phyloP scores from a whole-genome alignment of 2,888 invertebrate genomes.

The Drosophila aldrichi region DNA sequence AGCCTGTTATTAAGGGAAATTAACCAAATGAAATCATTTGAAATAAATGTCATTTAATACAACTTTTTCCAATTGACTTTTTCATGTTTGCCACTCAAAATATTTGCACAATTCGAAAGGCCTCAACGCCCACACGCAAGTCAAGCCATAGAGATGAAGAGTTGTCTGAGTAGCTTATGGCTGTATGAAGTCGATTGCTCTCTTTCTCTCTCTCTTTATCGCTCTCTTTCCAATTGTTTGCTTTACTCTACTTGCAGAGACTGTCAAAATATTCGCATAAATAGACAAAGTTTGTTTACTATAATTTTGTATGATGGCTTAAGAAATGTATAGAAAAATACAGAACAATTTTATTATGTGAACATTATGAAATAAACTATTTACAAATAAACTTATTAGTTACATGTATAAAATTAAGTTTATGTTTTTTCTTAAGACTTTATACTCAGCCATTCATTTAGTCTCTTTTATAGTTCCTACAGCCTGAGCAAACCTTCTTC shows the following conservation, averaged over 20 bases:
- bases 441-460: neutral
- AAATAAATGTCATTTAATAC: conserved; percentile 42
- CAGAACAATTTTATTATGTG: neutral
- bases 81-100: conserved; percentile 25
- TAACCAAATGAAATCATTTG: neutral
- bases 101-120: conserved; percentile 37
- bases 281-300: conserved; percentile 39
- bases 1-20: neutral
- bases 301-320: neutral
- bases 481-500: neutral
- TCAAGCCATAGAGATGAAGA: conserved; percentile 11
- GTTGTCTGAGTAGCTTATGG: neutral
- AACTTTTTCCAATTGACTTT: conserved; percentile 55
- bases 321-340: neutral
- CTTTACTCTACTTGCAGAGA: conserved; percentile 41
- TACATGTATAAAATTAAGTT: neutral
- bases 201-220: conserved; percentile 11
- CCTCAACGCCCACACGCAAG: conserved; percentile 38
- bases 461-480: too few species aligned
- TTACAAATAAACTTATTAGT: too few species aligned
- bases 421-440: neutral
- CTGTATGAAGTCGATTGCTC: neutral
- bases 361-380: neutral
- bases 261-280: conserved; percentile 28
- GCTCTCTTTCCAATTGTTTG: conserved; percentile 9